A percentile compares a stretch with the other conserved stretches of the same genome.
These are phyloP conservation scores for Hyalella azteca DNA, from an alignment of 2,888 invertebrate species.

Conservation along the genomic window DNA sequence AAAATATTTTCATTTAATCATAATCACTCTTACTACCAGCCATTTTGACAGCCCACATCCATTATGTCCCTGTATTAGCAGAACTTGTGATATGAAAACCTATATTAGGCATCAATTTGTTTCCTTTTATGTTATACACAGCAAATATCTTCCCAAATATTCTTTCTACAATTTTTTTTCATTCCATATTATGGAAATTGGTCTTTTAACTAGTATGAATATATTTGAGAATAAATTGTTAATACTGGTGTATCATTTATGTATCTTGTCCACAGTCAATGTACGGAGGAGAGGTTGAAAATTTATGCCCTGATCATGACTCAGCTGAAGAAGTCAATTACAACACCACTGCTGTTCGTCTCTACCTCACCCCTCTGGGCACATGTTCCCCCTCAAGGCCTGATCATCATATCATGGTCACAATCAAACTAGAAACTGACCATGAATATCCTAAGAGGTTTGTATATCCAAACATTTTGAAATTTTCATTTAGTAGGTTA, in stretches of 20 bases:
- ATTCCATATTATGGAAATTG: not conserved
- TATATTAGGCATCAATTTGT: not conserved
- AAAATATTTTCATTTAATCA: too few species aligned
- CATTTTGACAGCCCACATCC: not conserved
- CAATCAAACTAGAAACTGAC: not conserved
- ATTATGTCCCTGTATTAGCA: not conserved
- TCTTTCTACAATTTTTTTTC: not conserved
- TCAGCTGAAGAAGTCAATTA: not conserved
- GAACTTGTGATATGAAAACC: not conserved
- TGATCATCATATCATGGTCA: constrained; percentile 3
- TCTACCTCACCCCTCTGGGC: not conserved
- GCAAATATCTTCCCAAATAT: not conserved
- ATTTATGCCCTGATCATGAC: constrained; percentile 69
- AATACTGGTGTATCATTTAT: too few species aligned
- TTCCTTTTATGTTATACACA: not conserved
- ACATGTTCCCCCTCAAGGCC: not conserved
- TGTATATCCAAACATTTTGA: too few species aligned
- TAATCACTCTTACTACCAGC: too few species aligned
- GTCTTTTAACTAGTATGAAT: not conserved
- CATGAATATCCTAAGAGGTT: constrained; percentile 21
- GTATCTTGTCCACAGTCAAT: constrained; percentile 69
- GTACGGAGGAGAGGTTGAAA: constrained; percentile 74
- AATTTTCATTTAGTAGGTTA: not conserved
- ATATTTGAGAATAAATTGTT: too few species aligned
- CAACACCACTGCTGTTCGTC: constrained; percentile 2